phyloP scores from a whole-genome alignment of 2,888 invertebrate species.

The Rhagophthalmus giganteus region DNA sequence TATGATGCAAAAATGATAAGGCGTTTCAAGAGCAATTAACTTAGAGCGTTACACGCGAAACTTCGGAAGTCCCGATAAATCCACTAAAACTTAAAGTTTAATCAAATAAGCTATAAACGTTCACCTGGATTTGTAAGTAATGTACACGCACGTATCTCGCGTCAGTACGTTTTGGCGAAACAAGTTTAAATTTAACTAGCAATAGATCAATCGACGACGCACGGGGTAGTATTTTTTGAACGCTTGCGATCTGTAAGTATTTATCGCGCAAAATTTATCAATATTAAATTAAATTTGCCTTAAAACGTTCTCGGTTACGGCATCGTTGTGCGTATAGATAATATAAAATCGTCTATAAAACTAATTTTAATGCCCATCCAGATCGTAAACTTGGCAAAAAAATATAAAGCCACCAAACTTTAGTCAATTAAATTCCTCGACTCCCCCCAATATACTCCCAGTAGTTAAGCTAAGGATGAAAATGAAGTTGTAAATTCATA shows the following conservation, averaged over 20 bases:
- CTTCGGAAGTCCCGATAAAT: conserved; percentile 24
- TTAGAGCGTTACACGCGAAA: conserved; percentile 19
- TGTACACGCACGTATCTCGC: conserved; percentile 14
- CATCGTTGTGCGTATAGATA: background rate
- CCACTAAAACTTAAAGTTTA: conserved; percentile 25
- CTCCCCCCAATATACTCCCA: conserved; percentile 4
- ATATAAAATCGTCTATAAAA: conserved; percentile 6
- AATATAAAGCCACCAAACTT: conserved; percentile 9
- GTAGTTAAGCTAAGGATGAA: conserved; percentile 8
- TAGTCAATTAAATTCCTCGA: conserved; percentile 10
- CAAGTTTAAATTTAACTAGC: conserved; percentile 1
- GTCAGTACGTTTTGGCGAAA: background rate
- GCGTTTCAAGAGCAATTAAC: conserved; percentile 23
- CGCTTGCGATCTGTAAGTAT: too few species aligned
- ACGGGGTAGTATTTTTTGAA: too few species aligned
- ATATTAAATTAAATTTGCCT: too few species aligned
- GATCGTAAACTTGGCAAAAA: conserved; percentile 7
- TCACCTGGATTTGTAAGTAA: conserved; percentile 18
- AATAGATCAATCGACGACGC: too few species aligned
- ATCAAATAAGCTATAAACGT: conserved; percentile 26
- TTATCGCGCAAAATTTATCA: too few species aligned
- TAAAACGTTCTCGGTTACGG: too few species aligned
- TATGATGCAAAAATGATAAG: conserved; percentile 25
- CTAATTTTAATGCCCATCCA: conserved; percentile 7
- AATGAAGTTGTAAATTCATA: conserved; percentile 18